Base-by-base conservation (phyloP, 2,113 vertebrate genomes). In the Dunckerocampus dactyliophorus region DNA sequence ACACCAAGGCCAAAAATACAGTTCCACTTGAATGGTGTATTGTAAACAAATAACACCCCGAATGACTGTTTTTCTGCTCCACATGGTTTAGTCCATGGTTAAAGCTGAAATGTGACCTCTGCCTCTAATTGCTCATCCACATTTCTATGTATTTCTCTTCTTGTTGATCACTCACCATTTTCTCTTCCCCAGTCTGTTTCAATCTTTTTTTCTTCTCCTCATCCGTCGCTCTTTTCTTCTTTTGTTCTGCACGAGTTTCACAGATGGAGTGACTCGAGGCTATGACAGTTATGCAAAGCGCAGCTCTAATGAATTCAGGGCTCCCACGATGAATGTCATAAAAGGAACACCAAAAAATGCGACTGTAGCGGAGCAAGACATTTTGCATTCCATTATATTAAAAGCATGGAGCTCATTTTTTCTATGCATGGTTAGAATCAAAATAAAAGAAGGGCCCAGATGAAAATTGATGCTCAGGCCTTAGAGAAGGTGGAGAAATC, bases 251-350 rank as follows among this genome's bases (percentile, higher is more conserved):
- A 78, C 71, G 75, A 65, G 69, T 85, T 81, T 75, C 81, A 82
- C 88, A 90, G 87, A 88, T 85, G 86, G 84, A 86, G 83, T 79
- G 85, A 86, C 85, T 87, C 51, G 67, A 84, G 85, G 87, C 79
- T 52, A 77, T 80, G 76, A 65, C 49, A 72, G 83, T 83, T 86
- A 85, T 87, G 84, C 83, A 87, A 85, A 88, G 84, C 74, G 72
- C 76, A 74, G 74, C 81, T 81, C 76, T 78, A 80, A 87, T 81
- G 72, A 73, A 84, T 77, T 70, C 74, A 54, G 70, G 60, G 67
- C 67, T 78, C 75, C 74, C 72, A 79, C 76, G 81, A 76, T 79
- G 75, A 72, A 75, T 28, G 62, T 76, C 70, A 86, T 67, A 56
- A 75, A 80, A 72, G 61, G 45, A 78, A 34, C 67, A 63, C 31